A percentile compares a stretch with the other conserved stretches of the same genome.
phyloP scores from a whole-genome alignment of 2,797 vertebrate species.

The Parambassis ranga region DNA sequence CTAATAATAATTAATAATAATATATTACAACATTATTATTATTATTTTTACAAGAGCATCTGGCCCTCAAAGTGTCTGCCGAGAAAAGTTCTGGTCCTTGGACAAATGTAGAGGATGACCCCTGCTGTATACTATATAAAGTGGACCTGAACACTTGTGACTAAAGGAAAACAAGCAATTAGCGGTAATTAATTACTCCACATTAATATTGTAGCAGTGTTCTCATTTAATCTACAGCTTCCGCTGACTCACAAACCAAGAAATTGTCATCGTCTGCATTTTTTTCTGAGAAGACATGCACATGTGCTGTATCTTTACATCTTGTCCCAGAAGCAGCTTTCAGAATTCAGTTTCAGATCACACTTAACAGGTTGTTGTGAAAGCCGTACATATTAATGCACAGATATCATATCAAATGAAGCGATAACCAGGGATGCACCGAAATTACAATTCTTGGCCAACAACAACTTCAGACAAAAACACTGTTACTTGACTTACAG shows the following conservation, averaged over 20 bases:
- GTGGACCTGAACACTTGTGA: constrained; percentile 24
- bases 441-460: no score
- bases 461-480: no score
- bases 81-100: no score
- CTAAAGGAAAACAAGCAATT: constrained; percentile 22
- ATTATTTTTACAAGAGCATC: no score
- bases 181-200: constrained; percentile 29
- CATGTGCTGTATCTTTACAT: not conserved
- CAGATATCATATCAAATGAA: not conserved
- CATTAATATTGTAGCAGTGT: constrained; percentile 6
- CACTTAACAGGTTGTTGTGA: not conserved
- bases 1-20: no score
- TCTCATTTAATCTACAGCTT: constrained; percentile 5
- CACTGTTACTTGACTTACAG: no score
- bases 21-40: no score
- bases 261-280: not conserved
- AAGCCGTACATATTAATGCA: not conserved
- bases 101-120: no score
- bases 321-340: not conserved
- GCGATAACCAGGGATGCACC: no score
- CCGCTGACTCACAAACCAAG: not conserved
- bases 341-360: not conserved
- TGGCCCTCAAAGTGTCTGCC: no score
- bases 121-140: not conserved
- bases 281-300: no score